These are phyloP conservation scores for Paralichthys olivaceus DNA, from an alignment of 2,113 vertebrate genomes.

Conservation along the genomic window DNA sequence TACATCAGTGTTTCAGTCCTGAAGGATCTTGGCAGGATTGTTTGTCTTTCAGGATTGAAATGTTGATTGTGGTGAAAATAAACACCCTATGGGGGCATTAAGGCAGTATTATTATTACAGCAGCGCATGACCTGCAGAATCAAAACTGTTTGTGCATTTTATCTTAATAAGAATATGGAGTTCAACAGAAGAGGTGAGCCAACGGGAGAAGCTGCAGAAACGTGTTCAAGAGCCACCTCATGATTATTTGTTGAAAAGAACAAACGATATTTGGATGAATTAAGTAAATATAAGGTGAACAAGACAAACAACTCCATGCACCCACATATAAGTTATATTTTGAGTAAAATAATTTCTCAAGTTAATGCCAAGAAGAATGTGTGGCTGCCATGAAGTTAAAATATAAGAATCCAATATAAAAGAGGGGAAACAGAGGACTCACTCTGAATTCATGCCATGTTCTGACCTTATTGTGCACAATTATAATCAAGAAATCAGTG, in stretches of 20 bases:
- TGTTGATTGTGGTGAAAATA: constrained; percentile 41
- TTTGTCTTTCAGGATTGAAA: constrained; percentile 30
- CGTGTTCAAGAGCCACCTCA: not conserved
- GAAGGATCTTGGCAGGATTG: constrained; percentile 35
- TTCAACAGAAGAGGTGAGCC: not conserved
- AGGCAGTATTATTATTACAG: constrained; percentile 10
- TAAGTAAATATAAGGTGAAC: not conserved
- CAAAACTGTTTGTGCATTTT: constrained; percentile 2
- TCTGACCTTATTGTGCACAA: not conserved
- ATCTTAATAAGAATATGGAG: constrained; percentile 12
- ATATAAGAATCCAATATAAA: not conserved
- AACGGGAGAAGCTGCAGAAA: not conserved
- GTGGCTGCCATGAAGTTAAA: not conserved
- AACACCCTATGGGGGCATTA: constrained; percentile 47
- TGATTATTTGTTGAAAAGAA: constrained; percentile 3
- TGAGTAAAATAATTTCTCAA: not conserved
- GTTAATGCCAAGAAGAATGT: not conserved
- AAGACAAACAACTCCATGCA: not conserved
- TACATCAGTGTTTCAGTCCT: constrained; percentile 50
- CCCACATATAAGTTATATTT: not conserved
- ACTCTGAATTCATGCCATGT: not conserved
- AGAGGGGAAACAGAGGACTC: not conserved
- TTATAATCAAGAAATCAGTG: too few relatives aligned
- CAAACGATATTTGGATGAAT: not conserved
- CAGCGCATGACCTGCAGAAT: not conserved